Conservation (phyloP, 1,140 invertebrate genomes). For the Aradophagus sp. region DNA sequence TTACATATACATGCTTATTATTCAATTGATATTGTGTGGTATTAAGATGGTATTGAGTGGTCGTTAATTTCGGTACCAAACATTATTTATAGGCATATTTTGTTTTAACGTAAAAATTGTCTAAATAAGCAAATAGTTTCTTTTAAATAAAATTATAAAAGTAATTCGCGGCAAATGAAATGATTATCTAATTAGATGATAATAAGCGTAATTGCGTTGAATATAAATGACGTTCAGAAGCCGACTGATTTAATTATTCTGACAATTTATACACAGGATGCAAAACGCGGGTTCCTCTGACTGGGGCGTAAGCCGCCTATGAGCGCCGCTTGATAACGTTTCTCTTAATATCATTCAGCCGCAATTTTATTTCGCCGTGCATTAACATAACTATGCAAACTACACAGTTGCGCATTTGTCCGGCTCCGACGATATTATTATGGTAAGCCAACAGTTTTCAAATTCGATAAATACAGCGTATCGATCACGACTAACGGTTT, state of each 20-base stretch:
- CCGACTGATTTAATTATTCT: conserved; percentile 21
- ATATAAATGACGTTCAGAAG: conserved; percentile 27
- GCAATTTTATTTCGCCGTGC: conserved; percentile 24
- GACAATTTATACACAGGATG: conserved; percentile 23
- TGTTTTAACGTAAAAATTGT: no score
- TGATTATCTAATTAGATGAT: conserved; percentile 40
- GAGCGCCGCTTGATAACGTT: conserved; percentile 38
- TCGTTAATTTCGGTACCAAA: no score
- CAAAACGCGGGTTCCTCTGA: conserved; percentile 8
- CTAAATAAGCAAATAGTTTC: no score
- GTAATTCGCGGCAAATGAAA: conserved; percentile 8
- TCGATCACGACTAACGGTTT: conserved; percentile 41
- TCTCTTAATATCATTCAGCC: conserved; percentile 17
- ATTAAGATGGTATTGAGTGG: no score
- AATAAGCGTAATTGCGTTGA: conserved; percentile 34
- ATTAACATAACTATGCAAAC: conserved; percentile 37
- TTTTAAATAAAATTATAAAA: no score
- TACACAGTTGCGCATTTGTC: conserved; percentile 18
- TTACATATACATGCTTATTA: no score
- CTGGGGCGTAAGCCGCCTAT: conserved; percentile 7
- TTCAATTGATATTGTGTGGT: no score
- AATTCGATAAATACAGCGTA: conserved; percentile 29
- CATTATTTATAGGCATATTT: no score
- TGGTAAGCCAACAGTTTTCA: conserved; percentile 30
- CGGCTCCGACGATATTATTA: conserved; percentile 3